Conservation (phyloP, 2,888 invertebrate species). For the Acronicta aceris region DNA sequence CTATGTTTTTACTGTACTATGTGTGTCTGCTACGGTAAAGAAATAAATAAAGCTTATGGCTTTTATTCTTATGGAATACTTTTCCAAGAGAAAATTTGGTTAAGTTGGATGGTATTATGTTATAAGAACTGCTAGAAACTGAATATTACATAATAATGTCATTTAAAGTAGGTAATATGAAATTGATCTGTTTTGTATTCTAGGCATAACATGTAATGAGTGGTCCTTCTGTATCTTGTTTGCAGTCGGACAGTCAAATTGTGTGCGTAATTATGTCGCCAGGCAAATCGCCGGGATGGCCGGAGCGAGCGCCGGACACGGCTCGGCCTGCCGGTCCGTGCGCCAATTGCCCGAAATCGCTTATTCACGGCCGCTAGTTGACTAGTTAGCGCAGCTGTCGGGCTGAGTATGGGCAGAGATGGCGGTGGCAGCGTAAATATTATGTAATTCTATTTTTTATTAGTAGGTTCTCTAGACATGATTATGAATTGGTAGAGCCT, state of each 20-base stretch:
- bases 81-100: too few species aligned
- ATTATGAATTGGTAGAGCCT: too few species aligned
- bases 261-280: constrained; percentile 55
- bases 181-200: too few species aligned
- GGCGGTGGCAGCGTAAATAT: not conserved
- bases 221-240: constrained; percentile 14
- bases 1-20: too few species aligned
- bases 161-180: too few species aligned
- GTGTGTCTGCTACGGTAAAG: too few species aligned
- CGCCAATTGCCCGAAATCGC: constrained; percentile 77
- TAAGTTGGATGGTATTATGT: too few species aligned
- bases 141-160: too few species aligned
- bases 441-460: not conserved
- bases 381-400: constrained; percentile 77
- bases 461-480: not conserved
- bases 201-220: too few species aligned
- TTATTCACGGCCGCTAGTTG: constrained; percentile 86
- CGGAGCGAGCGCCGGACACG: constrained; percentile 43
- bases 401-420: constrained; percentile 12
- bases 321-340: constrained; percentile 42
- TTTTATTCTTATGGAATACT: too few species aligned
- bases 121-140: too few species aligned
- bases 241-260: constrained; percentile 32
- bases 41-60: too few species aligned
- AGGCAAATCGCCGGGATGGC: constrained; percentile 44